Base-by-base conservation (phyloP, 1,140 invertebrate species). In the Odontomachus brunneus region DNA sequence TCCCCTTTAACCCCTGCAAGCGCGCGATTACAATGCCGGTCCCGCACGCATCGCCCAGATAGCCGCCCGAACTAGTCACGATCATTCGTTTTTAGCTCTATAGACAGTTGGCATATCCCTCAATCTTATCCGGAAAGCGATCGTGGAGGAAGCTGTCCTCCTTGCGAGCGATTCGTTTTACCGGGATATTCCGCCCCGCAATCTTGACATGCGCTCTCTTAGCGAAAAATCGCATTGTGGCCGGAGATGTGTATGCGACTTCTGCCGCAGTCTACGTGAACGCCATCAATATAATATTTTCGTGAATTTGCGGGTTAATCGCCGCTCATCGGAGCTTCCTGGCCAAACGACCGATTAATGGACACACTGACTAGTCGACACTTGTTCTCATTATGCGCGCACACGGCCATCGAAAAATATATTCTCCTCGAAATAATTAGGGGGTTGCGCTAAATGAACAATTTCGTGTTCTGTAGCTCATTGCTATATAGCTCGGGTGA, bases 21-120 rank as follows among this genome's bases (percentile, higher is more conserved):
- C 38, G 38, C 22, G 60, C 62, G 57, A 80, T 80, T 80, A 71
- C 65, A 48, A 80, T 71, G 65, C 38, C 65, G 26, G 29, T 55
- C 49, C 62, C 11, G 15, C 33, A 29, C 19, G 17, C 26, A 44
- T 69, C 44, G 55, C 26, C 29, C 63, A 29, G 14, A 19, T 29
- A 62, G 57, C 14, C 29, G 38, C 0, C 22, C 26, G 15, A 33
- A 14, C 15, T 48, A 59, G 9, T 48, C 53, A 33, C 65, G 65
- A 59, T 71, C 22, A 22, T 48, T 48, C 51, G 26, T 9, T 57
- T 55, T 7, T 55, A 9, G 3, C 53, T 55, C 33, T 9, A n/a
- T 29, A 73, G 26, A 19, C 65, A 44, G 65, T 60, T 22, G 26
- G 51, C 65, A 51, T 71, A 71, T 80, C 65, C 38, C 38, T 80